phyloP scores from a whole-genome alignment of 1,140 invertebrate species.

The Drosophila ficusphila region DNA sequence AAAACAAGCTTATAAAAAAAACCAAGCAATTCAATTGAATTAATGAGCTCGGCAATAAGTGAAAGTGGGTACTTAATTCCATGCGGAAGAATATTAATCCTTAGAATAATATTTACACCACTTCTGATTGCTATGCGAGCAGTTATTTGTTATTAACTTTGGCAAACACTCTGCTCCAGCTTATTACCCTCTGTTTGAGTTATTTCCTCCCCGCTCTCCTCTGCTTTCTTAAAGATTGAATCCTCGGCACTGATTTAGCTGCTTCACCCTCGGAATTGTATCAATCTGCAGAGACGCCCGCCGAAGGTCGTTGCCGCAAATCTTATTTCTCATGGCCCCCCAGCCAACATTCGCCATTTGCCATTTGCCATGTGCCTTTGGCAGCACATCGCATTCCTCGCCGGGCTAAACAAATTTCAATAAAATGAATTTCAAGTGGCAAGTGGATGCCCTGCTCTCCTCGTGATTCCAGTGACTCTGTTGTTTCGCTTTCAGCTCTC shows the following conservation, averaged over 20 bases:
- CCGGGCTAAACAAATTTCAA: slow-evolving; percentile 72
- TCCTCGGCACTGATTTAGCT: slow-evolving; percentile 10
- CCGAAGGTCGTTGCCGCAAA: slow-evolving; percentile 27
- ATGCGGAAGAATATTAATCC: background rate
- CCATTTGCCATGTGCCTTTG: background rate
- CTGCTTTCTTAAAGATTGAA: background rate
- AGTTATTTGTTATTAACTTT: background rate
- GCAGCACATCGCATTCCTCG: slow-evolving; percentile 33
- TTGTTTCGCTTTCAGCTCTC: background rate
- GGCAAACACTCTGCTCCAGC: background rate
- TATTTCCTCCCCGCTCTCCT: too few species aligned
- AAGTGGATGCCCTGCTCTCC: slow-evolving; percentile 1
- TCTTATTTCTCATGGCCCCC: slow-evolving; percentile 4
- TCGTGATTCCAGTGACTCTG: too few species aligned
- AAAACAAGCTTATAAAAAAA: too few species aligned
- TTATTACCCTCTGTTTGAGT: background rate
- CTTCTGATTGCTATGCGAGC: background rate
- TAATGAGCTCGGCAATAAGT: background rate
- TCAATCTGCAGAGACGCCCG: background rate
- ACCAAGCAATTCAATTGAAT: background rate
- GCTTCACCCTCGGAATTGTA: background rate
- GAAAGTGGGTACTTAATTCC: background rate
- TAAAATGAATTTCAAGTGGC: slow-evolving; percentile 78
- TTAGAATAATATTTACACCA: background rate
- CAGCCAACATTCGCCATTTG: background rate